Evolutionary conservation across 2,888 invertebrate genomes (phyloP).

Genomic region (Ophraella communa): DNA sequence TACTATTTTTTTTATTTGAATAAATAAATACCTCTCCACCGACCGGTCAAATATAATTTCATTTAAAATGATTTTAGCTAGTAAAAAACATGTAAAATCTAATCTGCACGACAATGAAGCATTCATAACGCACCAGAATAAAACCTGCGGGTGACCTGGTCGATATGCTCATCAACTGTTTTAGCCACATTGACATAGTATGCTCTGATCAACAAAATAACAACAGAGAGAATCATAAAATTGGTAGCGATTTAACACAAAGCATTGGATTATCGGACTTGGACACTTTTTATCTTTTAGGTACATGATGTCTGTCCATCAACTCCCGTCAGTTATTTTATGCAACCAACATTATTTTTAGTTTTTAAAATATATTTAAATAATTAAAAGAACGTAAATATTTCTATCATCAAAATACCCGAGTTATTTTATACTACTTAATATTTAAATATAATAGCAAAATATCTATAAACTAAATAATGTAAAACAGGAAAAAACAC

Average conservation of each 20-base stretch:
- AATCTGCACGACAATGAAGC: slow-evolving; percentile 10
- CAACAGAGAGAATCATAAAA: slow-evolving; percentile 13
- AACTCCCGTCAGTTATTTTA: no score
- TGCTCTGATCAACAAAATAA: slow-evolving; percentile 33
- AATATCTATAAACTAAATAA: no score
- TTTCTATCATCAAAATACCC: no score
- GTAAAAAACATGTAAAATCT: not conserved
- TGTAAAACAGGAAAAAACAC: no score
- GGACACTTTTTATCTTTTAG: not conserved
- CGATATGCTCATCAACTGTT: slow-evolving; percentile 22
- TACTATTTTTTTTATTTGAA: no score
- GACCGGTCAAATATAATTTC: not conserved
- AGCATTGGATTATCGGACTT: slow-evolving; percentile 7
- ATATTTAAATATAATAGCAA: no score
- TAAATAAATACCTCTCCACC: no score
- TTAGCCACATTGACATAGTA: slow-evolving; percentile 50
- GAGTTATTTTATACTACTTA: no score
- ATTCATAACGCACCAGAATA: slow-evolving; percentile 37
- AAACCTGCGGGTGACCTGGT: slow-evolving; percentile 46
- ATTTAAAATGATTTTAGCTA: not conserved
- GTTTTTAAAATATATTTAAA: no score
- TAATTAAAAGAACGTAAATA: no score
- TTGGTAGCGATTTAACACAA: slow-evolving; percentile 7
- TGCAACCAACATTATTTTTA: no score
- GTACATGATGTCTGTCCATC: not conserved